Conservation (phyloP, 2,113 vertebrate genomes). For the Oryzias celebensis region DNA sequence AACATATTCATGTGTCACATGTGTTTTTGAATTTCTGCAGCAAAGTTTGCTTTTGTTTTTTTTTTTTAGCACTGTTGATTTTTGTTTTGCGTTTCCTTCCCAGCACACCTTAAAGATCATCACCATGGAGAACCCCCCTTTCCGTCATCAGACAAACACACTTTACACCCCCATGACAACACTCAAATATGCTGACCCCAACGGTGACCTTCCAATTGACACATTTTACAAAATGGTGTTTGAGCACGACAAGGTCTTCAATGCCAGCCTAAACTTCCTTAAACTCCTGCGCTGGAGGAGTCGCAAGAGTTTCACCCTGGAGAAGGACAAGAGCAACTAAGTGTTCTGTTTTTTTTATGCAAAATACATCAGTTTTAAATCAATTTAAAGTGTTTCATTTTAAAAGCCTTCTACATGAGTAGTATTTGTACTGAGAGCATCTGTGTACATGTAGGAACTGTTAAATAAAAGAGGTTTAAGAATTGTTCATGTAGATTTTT, state of each 20-base stretch:
- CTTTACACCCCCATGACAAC: constrained; percentile 87
- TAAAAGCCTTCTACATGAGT: too few species aligned
- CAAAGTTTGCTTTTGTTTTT: neutral
- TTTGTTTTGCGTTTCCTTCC: constrained; percentile 26
- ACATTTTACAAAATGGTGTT: constrained; percentile 89
- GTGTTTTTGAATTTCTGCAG: too few species aligned
- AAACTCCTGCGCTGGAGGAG: constrained; percentile 86
- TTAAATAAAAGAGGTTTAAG: too few species aligned
- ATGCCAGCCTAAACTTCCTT: constrained; percentile 85
- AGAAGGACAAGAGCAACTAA: constrained; percentile 56
- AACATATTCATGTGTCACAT: neutral
- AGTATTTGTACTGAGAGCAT: too few species aligned
- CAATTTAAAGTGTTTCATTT: too few species aligned
- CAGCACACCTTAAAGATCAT: constrained; percentile 85
- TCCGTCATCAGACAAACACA: constrained; percentile 86
- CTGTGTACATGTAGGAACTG: too few species aligned
- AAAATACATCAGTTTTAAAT: neutral
- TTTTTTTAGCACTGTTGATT: neutral
- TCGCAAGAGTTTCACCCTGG: constrained; percentile 81
- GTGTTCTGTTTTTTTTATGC: neutral
- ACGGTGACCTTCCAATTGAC: constrained; percentile 84
- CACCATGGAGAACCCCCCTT: constrained; percentile 82
- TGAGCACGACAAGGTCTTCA: constrained; percentile 86
- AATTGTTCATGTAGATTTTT: too few species aligned
- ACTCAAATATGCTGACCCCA: constrained; percentile 85